Conservation (phyloP, 2,888 invertebrate genomes). For the Steinernema hermaphroditum region DNA sequence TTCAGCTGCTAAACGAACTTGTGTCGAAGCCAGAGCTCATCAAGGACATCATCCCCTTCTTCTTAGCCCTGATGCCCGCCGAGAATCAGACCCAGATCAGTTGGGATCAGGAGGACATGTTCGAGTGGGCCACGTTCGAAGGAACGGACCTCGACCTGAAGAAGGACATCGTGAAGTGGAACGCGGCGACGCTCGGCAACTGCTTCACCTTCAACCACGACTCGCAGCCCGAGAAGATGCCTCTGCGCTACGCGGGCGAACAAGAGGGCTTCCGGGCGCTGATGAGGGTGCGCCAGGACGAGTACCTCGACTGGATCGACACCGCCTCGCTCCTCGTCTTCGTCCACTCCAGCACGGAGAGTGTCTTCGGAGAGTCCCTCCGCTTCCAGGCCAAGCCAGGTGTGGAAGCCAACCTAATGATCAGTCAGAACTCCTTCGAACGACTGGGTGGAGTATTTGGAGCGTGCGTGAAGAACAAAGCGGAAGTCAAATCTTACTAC, state of each 20-base stretch:
- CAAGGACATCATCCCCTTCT: slow-evolving; percentile 49
- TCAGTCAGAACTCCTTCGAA: slow-evolving; percentile 33
- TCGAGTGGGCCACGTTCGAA: slow-evolving; percentile 43
- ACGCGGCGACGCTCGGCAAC: slow-evolving; percentile 44
- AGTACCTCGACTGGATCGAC: slow-evolving; percentile 42
- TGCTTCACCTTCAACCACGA: slow-evolving; percentile 48
- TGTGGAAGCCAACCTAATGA: slow-evolving; percentile 31
- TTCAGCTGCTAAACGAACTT: slow-evolving; percentile 47
- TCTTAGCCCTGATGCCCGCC: slow-evolving; percentile 18
- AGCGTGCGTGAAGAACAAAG: slow-evolving; percentile 35
- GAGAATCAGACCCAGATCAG: slow-evolving; percentile 39
- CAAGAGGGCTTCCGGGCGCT: slow-evolving; percentile 39
- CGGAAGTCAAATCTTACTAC: slow-evolving; percentile 43
- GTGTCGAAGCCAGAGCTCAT: slow-evolving; percentile 46
- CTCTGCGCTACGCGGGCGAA: slow-evolving; percentile 33
- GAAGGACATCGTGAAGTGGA: slow-evolving; percentile 32
- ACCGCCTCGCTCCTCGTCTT: slow-evolving; percentile 38
- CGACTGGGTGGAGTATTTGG: slow-evolving; percentile 42
- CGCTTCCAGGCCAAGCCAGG: slow-evolving; percentile 38
- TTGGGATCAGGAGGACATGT: slow-evolving; percentile 39
- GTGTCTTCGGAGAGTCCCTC: slow-evolving; percentile 39
- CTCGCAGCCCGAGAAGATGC: slow-evolving; percentile 1
- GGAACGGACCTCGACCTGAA: slow-evolving; percentile 34
- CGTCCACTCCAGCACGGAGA: slow-evolving; percentile 31
- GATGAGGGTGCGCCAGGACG: slow-evolving; percentile 37